phyloP scores from a whole-genome alignment of 2,888 invertebrate species.

The Nomada goodeniana region DNA sequence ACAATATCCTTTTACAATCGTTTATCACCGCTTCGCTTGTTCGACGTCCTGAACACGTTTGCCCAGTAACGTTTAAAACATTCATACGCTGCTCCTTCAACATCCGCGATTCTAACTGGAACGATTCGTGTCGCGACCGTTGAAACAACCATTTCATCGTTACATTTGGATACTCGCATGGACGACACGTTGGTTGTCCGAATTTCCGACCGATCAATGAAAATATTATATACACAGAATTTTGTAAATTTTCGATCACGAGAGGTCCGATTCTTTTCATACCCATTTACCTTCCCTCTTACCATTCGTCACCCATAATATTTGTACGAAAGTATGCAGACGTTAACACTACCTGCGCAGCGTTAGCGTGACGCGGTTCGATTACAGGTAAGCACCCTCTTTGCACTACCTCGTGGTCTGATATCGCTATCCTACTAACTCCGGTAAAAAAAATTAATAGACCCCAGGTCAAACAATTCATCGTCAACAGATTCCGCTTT shows the following conservation, averaged over 20 bases:
- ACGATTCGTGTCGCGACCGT: not conserved
- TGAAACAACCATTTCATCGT: not conserved
- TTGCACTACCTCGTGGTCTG: conserved; percentile 19
- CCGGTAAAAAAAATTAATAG: conserved; percentile 53
- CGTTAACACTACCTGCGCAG: conserved; percentile 5
- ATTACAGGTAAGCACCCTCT: conserved; percentile 41
- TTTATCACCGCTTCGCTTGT: conserved; percentile 19
- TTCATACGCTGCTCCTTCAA: conserved; percentile 2
- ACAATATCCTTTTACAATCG: conserved; percentile 26
- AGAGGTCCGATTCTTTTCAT: not conserved
- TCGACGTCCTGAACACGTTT: conserved; percentile 27
- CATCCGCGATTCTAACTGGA: conserved; percentile 4
- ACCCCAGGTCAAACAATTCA: conserved; percentile 42
- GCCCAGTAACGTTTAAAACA: conserved; percentile 13
- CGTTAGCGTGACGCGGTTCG: not conserved
- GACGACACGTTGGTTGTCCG: not conserved
- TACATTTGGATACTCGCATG: not conserved
- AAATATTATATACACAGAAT: not conserved
- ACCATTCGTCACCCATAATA: not conserved
- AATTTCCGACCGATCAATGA: not conserved
- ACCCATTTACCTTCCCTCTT: not conserved
- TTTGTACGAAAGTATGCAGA: conserved; percentile 7
- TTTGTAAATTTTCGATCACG: not conserved
- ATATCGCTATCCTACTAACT: conserved; percentile 30
- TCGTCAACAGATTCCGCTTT: conserved; percentile 21